phyloP scores from a whole-genome alignment of 2,113 vertebrate genomes.

The Lathamus discolor region DNA sequence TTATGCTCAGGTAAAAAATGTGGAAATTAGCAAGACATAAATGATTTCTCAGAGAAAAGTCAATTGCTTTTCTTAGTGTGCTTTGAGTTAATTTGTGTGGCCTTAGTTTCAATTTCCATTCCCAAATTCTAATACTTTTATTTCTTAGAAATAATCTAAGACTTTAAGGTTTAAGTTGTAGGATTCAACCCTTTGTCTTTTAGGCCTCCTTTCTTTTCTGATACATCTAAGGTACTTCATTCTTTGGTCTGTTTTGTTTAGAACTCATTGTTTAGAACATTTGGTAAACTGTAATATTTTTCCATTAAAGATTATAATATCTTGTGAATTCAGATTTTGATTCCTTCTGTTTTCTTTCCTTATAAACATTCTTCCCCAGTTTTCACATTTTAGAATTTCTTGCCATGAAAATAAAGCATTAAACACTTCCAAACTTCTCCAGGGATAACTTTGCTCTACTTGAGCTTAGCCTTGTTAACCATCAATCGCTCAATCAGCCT shows the following conservation, averaged over 20 bases:
- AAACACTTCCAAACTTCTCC: not conserved
- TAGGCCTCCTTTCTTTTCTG: not conserved
- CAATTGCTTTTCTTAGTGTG: not conserved
- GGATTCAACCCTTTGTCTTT: not conserved
- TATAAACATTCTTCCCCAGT: not conserved
- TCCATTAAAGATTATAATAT: not conserved
- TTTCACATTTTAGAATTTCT: not conserved
- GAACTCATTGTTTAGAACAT: not conserved
- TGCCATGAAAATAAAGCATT: not conserved
- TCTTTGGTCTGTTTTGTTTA: not conserved
- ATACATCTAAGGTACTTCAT: not conserved
- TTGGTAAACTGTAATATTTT: not conserved
- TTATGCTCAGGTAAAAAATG: conserved; percentile 2
- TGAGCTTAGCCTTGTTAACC: not conserved
- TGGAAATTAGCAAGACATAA: not conserved
- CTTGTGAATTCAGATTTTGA: not conserved
- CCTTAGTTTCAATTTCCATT: not conserved
- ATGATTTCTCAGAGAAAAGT: not conserved
- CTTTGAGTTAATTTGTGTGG: not conserved
- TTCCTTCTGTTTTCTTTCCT: not conserved
- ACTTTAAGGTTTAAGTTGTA: not conserved
- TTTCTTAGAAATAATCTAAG: not conserved
- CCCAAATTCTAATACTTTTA: not conserved
- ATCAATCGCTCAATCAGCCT: not conserved
- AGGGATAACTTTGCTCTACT: not conserved